These are phyloP conservation scores for Coluber constrictor DNA, from an alignment of 2,797 vertebrate genomes.

Conservation along the genomic window DNA sequence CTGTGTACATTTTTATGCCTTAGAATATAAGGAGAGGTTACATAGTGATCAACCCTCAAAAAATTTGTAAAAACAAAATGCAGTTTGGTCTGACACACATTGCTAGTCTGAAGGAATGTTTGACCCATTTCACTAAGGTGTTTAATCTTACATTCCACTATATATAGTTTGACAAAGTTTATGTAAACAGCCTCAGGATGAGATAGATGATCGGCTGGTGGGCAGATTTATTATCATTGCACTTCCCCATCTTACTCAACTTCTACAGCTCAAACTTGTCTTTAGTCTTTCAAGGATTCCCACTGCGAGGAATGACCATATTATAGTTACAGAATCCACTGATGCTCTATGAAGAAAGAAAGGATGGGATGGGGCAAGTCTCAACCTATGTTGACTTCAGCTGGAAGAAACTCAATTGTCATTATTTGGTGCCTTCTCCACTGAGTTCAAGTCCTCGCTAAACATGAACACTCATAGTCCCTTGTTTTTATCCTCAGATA, in stretches of 20 bases:
- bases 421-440: background rate
- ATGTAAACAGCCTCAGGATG: background rate
- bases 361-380: no score
- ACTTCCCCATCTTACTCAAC: background rate
- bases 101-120: background rate
- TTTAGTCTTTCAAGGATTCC: background rate
- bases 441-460: background rate
- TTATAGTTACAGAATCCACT: background rate
- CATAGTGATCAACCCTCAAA: background rate
- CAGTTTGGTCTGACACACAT: background rate
- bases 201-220: background rate
- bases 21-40: background rate
- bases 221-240: background rate
- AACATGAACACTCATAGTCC: background rate
- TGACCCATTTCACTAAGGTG: background rate
- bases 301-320: background rate
- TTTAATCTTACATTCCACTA: background rate
- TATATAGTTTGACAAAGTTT: background rate
- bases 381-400: background rate
- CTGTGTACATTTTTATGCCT: background rate
- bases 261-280: background rate
- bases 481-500: background rate
- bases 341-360: background rate
- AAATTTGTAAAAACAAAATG: background rate
- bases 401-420: background rate